Evolutionary conservation across 1,140 invertebrate species (phyloP).

Genomic region (Stegodyphus dumicola): DNA sequence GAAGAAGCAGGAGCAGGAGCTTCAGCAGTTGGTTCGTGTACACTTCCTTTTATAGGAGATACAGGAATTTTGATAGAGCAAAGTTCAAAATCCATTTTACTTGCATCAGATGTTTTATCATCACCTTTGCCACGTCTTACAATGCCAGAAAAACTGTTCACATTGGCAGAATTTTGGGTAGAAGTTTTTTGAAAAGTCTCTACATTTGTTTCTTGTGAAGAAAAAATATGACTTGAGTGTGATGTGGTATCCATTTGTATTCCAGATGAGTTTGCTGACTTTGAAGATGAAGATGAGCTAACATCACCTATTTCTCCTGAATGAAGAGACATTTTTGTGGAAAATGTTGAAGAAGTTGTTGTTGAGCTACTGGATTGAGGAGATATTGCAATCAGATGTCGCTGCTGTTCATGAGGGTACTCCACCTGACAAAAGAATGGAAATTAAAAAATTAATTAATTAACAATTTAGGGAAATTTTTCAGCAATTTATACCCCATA

Average conservation of each 20-base stretch:
- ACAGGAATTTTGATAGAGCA: too few species aligned
- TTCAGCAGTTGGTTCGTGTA: background rate
- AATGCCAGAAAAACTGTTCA: background rate
- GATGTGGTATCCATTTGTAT: background rate
- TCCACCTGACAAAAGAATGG: background rate
- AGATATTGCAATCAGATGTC: background rate
- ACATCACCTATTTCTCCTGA: slow-evolving; percentile 11
- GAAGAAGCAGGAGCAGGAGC: too few species aligned
- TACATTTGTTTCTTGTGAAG: slow-evolving; percentile 14
- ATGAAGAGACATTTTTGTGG: background rate
- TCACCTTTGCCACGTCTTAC: too few species aligned
- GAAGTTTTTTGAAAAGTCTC: slow-evolving; percentile 11
- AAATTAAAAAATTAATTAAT: background rate
- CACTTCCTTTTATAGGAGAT: background rate
- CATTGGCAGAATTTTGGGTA: slow-evolving; percentile 25
- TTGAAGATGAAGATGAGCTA: slow-evolving; percentile 8
- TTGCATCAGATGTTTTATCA: too few species aligned
- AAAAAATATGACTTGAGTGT: background rate
- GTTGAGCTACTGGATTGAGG: background rate
- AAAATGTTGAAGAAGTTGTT: background rate
- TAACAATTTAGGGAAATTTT: background rate
- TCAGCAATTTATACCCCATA: too few species aligned
- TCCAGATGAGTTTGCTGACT: background rate
- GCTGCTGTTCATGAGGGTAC: background rate
- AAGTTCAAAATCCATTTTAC: too few species aligned